Conservation (phyloP, 1,140 invertebrate species). For the Zaprionus ornatus region DNA sequence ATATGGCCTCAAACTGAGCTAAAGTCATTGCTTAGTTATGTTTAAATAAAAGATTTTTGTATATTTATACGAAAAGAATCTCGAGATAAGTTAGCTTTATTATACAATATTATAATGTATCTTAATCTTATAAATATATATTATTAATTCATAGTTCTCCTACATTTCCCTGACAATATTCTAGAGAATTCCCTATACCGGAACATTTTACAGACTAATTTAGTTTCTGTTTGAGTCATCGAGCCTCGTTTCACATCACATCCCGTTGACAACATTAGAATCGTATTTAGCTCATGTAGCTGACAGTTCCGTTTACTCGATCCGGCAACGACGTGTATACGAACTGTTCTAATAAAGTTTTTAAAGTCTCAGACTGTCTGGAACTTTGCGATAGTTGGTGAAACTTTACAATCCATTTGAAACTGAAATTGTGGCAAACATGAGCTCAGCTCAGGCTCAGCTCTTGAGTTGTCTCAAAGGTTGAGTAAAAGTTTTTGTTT, state of each 20-base stretch:
- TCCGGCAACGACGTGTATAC: background rate
- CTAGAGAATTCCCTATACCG: no score
- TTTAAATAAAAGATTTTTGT: no score
- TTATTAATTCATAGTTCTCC: no score
- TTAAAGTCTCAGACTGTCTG: background rate
- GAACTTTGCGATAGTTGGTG: background rate
- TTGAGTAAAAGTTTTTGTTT: background rate
- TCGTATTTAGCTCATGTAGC: background rate
- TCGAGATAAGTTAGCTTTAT: no score
- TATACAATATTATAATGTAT: no score
- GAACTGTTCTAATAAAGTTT: background rate
- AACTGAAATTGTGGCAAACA: background rate
- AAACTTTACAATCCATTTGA: background rate
- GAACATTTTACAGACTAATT: no score
- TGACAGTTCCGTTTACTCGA: background rate
- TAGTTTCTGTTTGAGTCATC: background rate
- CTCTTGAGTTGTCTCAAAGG: background rate
- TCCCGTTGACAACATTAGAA: conserved; percentile 1
- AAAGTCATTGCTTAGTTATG: no score
- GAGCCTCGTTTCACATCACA: background rate
- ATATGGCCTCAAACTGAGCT: no score
- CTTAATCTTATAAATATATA: no score
- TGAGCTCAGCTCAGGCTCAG: background rate
- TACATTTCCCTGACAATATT: no score
- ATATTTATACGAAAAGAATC: no score